Evolutionary conservation across 2,888 invertebrate genomes (phyloP).

Genomic region (Caenorhabditis auriculariae): DNA sequence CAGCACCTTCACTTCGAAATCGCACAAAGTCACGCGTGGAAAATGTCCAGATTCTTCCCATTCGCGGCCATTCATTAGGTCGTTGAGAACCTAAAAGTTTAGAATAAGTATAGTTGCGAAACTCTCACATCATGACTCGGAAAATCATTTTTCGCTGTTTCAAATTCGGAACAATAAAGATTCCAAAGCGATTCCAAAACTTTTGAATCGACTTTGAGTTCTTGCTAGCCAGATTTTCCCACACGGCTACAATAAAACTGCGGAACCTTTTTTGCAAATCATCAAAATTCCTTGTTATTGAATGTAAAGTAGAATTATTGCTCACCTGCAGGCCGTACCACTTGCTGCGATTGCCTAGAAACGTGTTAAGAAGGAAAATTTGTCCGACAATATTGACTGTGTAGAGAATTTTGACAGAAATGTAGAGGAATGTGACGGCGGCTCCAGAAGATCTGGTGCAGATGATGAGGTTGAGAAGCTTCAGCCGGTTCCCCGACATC

Average conservation of each 20-base stretch:
- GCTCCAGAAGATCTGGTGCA: slow-evolving; percentile 63
- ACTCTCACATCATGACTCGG: no score
- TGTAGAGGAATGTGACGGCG: slow-evolving; percentile 61
- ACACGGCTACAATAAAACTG: no score
- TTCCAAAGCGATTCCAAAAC: no score
- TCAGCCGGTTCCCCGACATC: slow-evolving; percentile 60
- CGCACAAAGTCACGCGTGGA: slow-evolving; percentile 63
- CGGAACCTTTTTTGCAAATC: no score
- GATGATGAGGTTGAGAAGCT: slow-evolving; percentile 60
- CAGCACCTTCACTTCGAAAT: slow-evolving; percentile 64
- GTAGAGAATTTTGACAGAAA: slow-evolving; percentile 60
- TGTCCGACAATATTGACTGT: slow-evolving; percentile 63
- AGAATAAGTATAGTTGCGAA: neutral
- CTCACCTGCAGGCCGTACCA: slow-evolving; percentile 62
- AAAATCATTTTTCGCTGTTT: no score
- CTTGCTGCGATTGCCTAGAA: slow-evolving; percentile 60
- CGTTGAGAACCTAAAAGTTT: slow-evolving; percentile 53
- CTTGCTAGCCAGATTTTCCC: no score
- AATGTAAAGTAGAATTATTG: neutral
- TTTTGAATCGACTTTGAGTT: no score
- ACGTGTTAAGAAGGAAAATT: slow-evolving; percentile 62
- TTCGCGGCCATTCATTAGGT: slow-evolving; percentile 63
- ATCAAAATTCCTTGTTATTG: no score
- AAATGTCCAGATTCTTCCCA: slow-evolving; percentile 63
- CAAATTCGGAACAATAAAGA: no score